Evolutionary conservation across 2,888 invertebrate species (phyloP), one percentile per base, ranked within the genome.

Genomic region (Dasysyrphus tricinctus): DNA sequence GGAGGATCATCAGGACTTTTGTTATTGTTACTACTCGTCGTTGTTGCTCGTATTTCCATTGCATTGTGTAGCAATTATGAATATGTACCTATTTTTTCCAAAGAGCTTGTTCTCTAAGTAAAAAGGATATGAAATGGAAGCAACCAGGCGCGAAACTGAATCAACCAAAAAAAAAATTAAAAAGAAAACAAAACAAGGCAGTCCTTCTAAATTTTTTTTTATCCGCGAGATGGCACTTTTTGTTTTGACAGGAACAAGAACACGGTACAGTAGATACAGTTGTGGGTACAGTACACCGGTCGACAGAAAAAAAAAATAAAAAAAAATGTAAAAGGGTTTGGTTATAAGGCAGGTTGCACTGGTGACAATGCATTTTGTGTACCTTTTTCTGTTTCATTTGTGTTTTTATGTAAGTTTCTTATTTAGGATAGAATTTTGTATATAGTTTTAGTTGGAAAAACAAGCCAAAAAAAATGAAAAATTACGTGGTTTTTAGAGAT

Each of bases 51-150:
- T n/a, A 11, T 57, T 57, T 57, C 4, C 24, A 63, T 63, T 44
- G 65, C 39, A 39, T 82, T 78, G 59, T 78, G 39, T 47, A 61
- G 59, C 78, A 78, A 82, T 82, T 82, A 78, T 51, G 70, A 76
- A 76, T 76, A 54, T 61, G 14, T 14, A 29, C 19, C 7, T 47
- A 49, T 4, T 67, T 73, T 82, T 61, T 44, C 19, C 5, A 47
- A 73, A 77, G 59, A 78, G 73, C 51, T 77, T 1, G 44, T 59
- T 24, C 24, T 24, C 14, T 59, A 51, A 77, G 49, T 67, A 44
- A 80, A 63, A 73, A 69, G 69, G 32, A 78, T 32, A 82, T 42
- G 57, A 59, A 72, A 12, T 37, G 11, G 1, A 57, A 57, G 24
- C 47, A 49, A 65, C 32, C 47, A 65, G 47, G 5, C 61, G 63